phyloP scores from a whole-genome alignment of 2,797 vertebrate genomes.

The Semaprochilodus insignis region DNA sequence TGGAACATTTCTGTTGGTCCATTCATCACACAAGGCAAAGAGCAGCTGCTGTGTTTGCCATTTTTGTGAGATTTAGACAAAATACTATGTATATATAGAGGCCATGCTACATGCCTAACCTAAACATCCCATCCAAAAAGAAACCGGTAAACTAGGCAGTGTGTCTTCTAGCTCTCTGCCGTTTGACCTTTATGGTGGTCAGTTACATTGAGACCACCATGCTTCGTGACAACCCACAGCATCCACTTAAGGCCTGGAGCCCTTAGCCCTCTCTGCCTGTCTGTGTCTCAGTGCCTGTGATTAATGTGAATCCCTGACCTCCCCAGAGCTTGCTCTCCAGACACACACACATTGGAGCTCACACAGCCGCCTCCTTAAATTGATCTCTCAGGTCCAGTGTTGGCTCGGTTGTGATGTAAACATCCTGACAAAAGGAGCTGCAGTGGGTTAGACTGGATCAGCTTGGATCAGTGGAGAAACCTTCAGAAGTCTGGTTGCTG shows the following conservation, averaged over 20 bases:
- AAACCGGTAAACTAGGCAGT: background rate
- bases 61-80: too few species aligned
- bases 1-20: too few species aligned
- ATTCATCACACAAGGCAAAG: too few species aligned
- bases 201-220: constrained; percentile 15
- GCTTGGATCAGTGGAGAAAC: constrained; percentile 19
- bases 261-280: constrained; percentile 30
- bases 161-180: constrained; percentile 1
- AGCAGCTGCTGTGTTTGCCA: too few species aligned
- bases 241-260: constrained; percentile 38
- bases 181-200: constrained; percentile 25
- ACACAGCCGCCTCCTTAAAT: constrained; percentile 37
- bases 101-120: background rate
- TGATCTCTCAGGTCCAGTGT: constrained; percentile 52
- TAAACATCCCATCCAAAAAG: background rate
- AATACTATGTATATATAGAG: background rate
- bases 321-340: constrained; percentile 20
- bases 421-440: constrained; percentile 26
- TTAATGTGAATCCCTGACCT: constrained; percentile 47
- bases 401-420: constrained; percentile 37
- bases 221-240: constrained; percentile 40
- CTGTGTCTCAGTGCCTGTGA: constrained; percentile 28
- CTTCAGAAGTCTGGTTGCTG: constrained; percentile 23
- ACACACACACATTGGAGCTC: constrained; percentile 30
- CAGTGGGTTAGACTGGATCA: constrained; percentile 33